Conservation (phyloP, 2,888 invertebrate genomes). For the Chymomyza caudatula region DNA sequence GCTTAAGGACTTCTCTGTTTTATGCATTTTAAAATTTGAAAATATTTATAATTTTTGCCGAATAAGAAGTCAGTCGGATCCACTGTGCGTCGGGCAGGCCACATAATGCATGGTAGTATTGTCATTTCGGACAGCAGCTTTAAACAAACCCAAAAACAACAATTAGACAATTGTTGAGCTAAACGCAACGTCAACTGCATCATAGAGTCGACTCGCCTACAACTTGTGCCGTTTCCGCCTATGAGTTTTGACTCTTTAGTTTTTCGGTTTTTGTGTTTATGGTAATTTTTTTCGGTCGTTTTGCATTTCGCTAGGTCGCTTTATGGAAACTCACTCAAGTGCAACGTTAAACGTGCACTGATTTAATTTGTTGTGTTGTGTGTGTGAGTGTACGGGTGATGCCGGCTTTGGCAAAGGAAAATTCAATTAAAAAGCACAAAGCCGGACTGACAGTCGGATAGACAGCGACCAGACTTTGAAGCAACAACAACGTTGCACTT, state of each 20-base stretch:
- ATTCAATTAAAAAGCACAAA: slow-evolving; percentile 70
- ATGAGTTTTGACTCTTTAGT: background rate
- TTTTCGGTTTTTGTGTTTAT: slow-evolving; percentile 42
- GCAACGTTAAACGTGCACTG: slow-evolving; percentile 60
- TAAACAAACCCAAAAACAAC: background rate
- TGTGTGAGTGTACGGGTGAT: slow-evolving; percentile 11
- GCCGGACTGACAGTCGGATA: slow-evolving; percentile 11
- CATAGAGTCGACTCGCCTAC: background rate
- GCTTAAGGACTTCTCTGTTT: no score
- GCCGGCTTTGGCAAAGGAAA: slow-evolving; percentile 35
- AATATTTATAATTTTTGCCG: no score
- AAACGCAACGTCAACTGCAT: background rate
- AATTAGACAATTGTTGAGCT: background rate
- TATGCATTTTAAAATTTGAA: no score
- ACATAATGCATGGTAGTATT: no score
- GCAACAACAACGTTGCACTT: background rate
- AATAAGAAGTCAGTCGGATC: no score
- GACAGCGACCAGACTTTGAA: background rate
- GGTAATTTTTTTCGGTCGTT: slow-evolving; percentile 46
- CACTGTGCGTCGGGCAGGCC: no score
- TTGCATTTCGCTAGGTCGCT: slow-evolving; percentile 30
- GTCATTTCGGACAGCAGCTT: background rate
- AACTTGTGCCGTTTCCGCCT: slow-evolving; percentile 30
- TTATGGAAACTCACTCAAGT: slow-evolving; percentile 65
- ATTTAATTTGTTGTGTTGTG: slow-evolving; percentile 53